Base-by-base conservation (phyloP, 2,888 invertebrate genomes). In the Exocentrus adspersus region DNA sequence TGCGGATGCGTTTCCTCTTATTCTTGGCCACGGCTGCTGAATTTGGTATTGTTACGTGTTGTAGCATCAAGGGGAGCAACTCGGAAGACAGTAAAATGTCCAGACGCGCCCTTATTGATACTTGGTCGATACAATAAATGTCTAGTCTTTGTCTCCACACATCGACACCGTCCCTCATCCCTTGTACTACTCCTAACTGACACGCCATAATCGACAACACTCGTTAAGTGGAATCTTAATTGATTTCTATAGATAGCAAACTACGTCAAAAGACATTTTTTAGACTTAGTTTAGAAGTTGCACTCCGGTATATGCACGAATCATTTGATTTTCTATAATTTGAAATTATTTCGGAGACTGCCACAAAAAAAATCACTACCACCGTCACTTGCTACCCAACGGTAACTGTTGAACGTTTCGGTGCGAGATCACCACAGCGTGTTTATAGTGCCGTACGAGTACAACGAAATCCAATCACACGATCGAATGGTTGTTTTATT, bases 401-500 rank as follows among this genome's bases (percentile, higher is more conserved):
- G 24, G 24, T 3, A 37, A 37, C 10, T n/a, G n/a, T n/a, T n/a
- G n/a, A n/a, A 37, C 37, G 14, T 14, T 2, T 12, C 12, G 37
- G 37, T 5, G 12, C 12, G 37, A 2, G 37, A 37, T 37, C 5
- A 37, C 37, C 10, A n/a, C 37, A 12, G 37, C 37, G 7, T 42
- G 41, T 19, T 41, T 42, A 54, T 43, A 30, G 28, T 43, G 46
- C 6, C 21, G 42, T 45, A 37, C 43, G 43, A 42, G 42, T 14
- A 16, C 21, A 43, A 30, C 48, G 17, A 62, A 71, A 72, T 71
- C 52, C 65, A 69, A 73, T 73, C 69, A 72, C 65, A 72, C 73
- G 72, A 70, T 66, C 68, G 65, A 68, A 71, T 70, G 69, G 71
- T 71, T 67, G 73, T 74, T 74, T 74, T 71, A 73, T 73, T 74